phyloP scores from a whole-genome alignment of 2,113 vertebrate species.

The Uropsilus gracilis region DNA sequence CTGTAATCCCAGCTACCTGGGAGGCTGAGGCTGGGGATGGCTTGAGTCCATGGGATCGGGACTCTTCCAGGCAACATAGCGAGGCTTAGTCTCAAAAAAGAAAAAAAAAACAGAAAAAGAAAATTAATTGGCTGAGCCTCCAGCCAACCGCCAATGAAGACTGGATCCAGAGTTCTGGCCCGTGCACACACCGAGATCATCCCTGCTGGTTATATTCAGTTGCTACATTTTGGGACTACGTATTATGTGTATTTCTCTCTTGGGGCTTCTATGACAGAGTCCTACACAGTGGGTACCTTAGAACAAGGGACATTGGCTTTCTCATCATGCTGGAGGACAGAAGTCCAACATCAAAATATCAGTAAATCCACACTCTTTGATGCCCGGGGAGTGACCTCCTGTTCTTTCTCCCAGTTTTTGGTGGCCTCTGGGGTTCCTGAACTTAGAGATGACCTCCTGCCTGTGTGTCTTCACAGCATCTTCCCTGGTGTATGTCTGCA shows the following conservation, averaged over 20 bases:
- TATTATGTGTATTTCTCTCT: not conserved
- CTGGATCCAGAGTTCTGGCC: too few species aligned
- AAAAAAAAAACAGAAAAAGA: too few species aligned
- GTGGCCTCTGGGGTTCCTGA: not conserved
- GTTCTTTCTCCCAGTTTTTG: not conserved
- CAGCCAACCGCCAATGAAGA: not conserved
- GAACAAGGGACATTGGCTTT: not conserved
- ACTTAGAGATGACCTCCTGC: not conserved
- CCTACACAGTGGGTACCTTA: not conserved
- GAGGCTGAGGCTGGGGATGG: too few species aligned
- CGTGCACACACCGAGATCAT: too few species aligned
- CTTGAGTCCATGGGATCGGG: too few species aligned
- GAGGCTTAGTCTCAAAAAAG: too few species aligned
- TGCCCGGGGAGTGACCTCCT: accelerated
- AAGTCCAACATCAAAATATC: not conserved
- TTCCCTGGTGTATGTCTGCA: not conserved
- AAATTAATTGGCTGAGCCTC: not conserved
- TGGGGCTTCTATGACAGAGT: not conserved
- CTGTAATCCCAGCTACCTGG: too few species aligned
- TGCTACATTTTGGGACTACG: not conserved
- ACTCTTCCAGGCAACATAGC: too few species aligned
- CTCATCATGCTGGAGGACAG: not conserved
- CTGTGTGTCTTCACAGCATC: not conserved
- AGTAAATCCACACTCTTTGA: not conserved
- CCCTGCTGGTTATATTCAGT: too few species aligned